Evolutionary conservation across 2,113 vertebrate genomes (phyloP).

Genomic region (Fulica atra): DNA sequence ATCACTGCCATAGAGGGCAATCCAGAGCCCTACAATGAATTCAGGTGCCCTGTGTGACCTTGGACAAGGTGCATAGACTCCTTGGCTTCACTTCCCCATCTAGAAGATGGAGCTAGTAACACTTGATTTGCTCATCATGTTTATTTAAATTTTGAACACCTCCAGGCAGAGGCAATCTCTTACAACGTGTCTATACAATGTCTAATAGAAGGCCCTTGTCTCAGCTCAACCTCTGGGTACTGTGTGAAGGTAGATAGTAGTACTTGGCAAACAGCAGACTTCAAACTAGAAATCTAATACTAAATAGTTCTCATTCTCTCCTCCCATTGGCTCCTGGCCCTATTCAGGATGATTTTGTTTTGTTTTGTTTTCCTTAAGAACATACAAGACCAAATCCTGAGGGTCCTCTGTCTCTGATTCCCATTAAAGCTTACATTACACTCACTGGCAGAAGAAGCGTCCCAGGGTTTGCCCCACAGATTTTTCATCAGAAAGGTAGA

Average conservation of each 20-base stretch:
- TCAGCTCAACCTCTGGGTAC: background rate
- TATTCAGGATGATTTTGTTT: conserved; percentile 5
- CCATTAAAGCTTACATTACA: background rate
- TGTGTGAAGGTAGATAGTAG: background rate
- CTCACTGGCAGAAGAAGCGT: background rate
- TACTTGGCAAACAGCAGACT: background rate
- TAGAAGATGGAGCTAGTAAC: background rate
- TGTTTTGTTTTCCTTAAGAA: background rate
- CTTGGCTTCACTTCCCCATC: background rate
- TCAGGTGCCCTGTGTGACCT: background rate
- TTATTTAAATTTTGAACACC: background rate
- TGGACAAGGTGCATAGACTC: background rate
- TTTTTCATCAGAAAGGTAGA: conserved; percentile 1
- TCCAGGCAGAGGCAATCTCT: conserved; percentile 15
- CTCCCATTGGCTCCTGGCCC: background rate
- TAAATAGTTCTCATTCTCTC: conserved; percentile 20
- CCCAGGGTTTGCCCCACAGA: background rate
- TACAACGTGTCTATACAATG: background rate
- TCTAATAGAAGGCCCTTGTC: background rate
- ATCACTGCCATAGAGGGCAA: background rate
- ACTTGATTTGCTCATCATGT: background rate
- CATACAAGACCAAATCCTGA: background rate
- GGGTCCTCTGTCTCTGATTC: background rate
- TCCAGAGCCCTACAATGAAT: background rate
- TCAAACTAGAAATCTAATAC: conserved; percentile 18